These are phyloP conservation scores for Dendrolimus houi DNA, from an alignment of 2,888 invertebrate genomes.

Conservation along the genomic window DNA sequence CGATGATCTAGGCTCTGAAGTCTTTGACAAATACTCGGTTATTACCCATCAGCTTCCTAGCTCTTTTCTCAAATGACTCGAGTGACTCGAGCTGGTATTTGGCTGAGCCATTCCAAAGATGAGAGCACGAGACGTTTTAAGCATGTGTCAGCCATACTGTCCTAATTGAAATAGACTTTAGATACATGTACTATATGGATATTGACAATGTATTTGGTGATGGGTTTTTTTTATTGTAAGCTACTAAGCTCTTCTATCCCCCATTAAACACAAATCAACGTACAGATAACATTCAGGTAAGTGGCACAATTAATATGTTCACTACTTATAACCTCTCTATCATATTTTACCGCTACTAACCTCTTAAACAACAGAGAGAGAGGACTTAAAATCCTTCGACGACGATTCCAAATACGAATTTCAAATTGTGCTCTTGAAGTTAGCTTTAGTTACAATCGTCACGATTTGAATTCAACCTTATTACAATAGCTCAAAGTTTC, in stretches of 20 bases:
- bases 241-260: conserved; percentile 9
- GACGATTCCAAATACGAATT: conserved; percentile 69
- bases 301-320: conserved; percentile 63
- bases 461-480: conserved; percentile 22
- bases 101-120: too few species aligned
- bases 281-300: conserved; percentile 18
- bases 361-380: conserved; percentile 61
- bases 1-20: too few species aligned
- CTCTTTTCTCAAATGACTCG: too few species aligned
- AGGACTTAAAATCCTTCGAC: conserved; percentile 71
- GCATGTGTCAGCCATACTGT: too few species aligned
- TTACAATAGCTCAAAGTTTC: conserved; percentile 2
- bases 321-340: conserved; percentile 53
- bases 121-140: too few species aligned
- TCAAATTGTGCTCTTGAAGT: conserved; percentile 65
- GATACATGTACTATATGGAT: too few species aligned
- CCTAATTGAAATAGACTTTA: too few species aligned
- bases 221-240: too few species aligned
- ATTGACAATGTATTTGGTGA: too few species aligned
- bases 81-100: too few species aligned
- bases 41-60: too few species aligned
- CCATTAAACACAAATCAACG: conserved; percentile 32
- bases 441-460: conserved; percentile 39
- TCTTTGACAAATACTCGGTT: too few species aligned
- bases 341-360: conserved; percentile 66